Evolutionary conservation across 2,113 vertebrate genomes (phyloP).

Genomic region (Apteryx mantelli): DNA sequence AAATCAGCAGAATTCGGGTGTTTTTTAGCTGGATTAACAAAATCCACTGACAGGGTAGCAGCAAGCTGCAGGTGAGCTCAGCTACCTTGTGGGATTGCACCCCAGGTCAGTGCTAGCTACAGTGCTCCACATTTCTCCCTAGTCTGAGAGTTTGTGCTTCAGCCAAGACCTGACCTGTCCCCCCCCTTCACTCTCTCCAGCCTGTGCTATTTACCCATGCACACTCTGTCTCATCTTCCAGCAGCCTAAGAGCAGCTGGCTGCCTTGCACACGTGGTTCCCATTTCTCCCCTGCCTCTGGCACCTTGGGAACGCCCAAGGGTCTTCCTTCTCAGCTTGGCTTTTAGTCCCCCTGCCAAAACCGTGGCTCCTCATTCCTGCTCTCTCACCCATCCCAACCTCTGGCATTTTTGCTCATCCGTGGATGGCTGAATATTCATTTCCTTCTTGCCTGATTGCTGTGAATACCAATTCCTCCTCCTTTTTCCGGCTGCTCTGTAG

Average conservation of each 20-base stretch:
- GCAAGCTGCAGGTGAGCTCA: neutral
- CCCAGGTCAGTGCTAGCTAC: neutral
- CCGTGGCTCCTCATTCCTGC: conserved; percentile 32
- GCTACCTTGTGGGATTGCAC: neutral
- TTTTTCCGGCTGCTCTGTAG: conserved; percentile 59
- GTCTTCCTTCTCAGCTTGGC: conserved; percentile 14
- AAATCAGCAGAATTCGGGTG: neutral
- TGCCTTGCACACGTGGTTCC: conserved; percentile 24
- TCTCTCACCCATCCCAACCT: conserved; percentile 57
- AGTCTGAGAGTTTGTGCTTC: neutral
- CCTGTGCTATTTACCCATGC: neutral
- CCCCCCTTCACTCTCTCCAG: neutral
- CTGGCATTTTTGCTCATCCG: conserved; percentile 60
- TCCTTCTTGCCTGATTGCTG: conserved; percentile 60
- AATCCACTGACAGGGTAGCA: neutral
- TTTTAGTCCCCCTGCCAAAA: conserved; percentile 31
- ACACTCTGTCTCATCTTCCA: neutral
- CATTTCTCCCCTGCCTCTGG: conserved; percentile 53
- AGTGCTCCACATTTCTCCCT: neutral
- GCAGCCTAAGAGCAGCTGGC: conserved; percentile 38
- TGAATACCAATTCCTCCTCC: conserved; percentile 70
- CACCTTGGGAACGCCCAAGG: conserved; percentile 30
- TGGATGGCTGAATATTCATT: conserved; percentile 67
- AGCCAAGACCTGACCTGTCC: neutral
- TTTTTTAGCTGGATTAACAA: neutral